Evolutionary conservation across 2,113 vertebrate genomes (phyloP).

Genomic region (Grus americana): DNA sequence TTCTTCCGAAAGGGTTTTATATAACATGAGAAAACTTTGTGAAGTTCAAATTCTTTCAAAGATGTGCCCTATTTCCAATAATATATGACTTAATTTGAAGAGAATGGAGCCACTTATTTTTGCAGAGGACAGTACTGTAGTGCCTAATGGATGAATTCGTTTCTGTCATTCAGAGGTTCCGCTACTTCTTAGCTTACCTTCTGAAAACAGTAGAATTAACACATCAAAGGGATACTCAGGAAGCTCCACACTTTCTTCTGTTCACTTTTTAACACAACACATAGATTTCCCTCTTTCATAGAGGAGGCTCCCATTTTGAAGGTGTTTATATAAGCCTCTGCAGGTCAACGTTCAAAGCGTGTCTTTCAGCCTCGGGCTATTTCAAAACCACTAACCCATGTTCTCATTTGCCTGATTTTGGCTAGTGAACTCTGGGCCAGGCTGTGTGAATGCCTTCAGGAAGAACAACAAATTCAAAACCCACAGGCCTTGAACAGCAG

Average conservation of each 20-base stretch:
- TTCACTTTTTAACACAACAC: not conserved
- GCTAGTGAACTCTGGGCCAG: not conserved
- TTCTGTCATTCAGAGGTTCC: not conserved
- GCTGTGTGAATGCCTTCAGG: not conserved
- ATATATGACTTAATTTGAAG: not conserved
- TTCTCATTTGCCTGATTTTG: not conserved
- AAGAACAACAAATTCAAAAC: not conserved
- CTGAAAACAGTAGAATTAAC: constrained; percentile 15
- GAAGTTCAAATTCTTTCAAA: not conserved
- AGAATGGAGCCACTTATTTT: not conserved
- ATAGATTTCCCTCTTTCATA: not conserved
- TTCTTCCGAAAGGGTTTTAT: constrained; percentile 8
- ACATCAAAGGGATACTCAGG: not conserved
- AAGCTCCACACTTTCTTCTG: not conserved
- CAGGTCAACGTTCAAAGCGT: not conserved
- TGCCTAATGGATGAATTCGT: constrained; percentile 3
- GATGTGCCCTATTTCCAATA: constrained; percentile 17
- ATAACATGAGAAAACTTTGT: not conserved
- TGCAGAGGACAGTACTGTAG: not conserved
- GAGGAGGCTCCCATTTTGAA: not conserved
- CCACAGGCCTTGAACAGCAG: not conserved
- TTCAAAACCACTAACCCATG: not conserved
- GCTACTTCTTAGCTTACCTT: not conserved
- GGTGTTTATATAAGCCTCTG: not conserved
- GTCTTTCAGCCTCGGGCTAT: not conserved